Evolutionary conservation across 2,888 invertebrate species (phyloP).

Genomic region (Callyntrura sp.): DNA sequence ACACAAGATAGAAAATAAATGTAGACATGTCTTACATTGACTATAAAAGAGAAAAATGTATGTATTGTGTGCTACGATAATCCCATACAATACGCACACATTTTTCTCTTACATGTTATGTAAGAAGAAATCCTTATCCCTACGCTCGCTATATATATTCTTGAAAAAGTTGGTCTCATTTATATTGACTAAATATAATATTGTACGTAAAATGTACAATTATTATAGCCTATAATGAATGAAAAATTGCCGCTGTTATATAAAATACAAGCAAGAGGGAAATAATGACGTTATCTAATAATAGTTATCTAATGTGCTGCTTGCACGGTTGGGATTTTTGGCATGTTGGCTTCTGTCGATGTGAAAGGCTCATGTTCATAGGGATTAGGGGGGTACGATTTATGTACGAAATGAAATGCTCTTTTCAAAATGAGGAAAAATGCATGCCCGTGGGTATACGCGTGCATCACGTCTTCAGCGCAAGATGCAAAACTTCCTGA

Average conservation of each 20-base stretch:
- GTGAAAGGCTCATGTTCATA: constrained; percentile 16
- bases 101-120: neutral
- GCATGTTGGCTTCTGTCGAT: neutral
- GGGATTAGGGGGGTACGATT: neutral
- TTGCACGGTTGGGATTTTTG: constrained; percentile 23
- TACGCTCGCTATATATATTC: neutral
- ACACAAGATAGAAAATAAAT: neutral
- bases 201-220: constrained; percentile 25
- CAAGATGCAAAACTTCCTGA: constrained; percentile 25
- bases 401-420: neutral
- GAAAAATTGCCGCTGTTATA: constrained; percentile 56
- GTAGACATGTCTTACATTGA: neutral
- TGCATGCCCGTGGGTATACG: neutral
- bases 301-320: constrained; percentile 18
- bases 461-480: neutral
- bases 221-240: constrained; percentile 46
- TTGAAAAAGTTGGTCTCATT: constrained; percentile 10
- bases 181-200: neutral
- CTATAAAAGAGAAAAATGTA: constrained; percentile 39
- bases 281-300: constrained; percentile 63
- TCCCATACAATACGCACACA: neutral
- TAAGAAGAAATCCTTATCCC: neutral
- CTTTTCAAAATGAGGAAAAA: constrained; percentile 13
- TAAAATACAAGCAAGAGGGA: constrained; percentile 18
- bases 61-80: neutral